Conservation (phyloP, 2,888 invertebrate species). For the Pelosia muscerda region DNA sequence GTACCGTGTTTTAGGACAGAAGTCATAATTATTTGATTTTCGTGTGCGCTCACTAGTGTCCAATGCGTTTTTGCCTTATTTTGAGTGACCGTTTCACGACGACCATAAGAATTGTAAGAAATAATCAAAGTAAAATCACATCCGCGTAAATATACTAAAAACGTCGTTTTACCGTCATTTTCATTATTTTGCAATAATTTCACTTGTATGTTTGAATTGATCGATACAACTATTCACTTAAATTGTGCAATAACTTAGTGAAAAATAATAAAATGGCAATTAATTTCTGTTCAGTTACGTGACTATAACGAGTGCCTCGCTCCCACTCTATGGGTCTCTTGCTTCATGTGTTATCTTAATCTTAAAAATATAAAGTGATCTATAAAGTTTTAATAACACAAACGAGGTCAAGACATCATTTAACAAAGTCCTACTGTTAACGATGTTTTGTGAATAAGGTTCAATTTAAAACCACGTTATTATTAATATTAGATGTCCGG, state of each 20-base stretch:
- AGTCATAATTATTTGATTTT: too few species aligned
- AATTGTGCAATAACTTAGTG: background rate
- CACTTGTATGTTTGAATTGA: background rate
- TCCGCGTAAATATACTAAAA: background rate
- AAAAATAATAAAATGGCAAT: background rate
- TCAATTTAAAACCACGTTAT: background rate
- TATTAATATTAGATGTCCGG: background rate
- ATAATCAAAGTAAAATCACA: too few species aligned
- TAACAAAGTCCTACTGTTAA: background rate
- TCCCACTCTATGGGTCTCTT: background rate
- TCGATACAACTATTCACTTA: background rate
- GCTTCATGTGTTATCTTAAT: constrained; percentile 1
- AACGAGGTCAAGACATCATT: background rate
- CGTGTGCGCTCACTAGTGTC: background rate
- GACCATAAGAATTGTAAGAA: too few species aligned
- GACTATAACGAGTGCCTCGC: background rate
- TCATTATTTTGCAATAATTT: constrained; percentile 1
- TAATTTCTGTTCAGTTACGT: background rate
- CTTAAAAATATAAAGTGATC: background rate
- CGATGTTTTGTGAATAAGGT: background rate
- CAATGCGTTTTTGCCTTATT: too few species aligned
- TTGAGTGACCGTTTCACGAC: too few species aligned
- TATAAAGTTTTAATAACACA: background rate
- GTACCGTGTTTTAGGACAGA: too few species aligned
- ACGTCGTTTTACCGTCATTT: background rate